Evolutionary conservation across 30 jellyfish, hydroid and myxozoan species (phyloP).

Genomic region (Chrysaora quinquecirrha): DNA sequence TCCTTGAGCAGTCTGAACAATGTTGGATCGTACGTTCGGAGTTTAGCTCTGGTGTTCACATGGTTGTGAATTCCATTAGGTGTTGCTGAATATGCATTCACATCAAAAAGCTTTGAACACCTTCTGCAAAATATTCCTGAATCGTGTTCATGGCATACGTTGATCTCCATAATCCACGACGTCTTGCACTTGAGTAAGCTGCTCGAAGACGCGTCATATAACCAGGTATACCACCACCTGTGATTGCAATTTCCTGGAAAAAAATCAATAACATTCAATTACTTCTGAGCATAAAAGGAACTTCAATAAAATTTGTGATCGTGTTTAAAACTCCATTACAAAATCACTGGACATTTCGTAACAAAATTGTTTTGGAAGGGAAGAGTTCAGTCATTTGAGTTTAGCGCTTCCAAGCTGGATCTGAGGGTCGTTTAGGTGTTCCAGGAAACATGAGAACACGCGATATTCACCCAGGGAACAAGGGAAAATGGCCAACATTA

Average conservation of each 20-base stretch:
- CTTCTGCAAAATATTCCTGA: slow-evolving; percentile 82
- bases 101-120: slow-evolving; percentile 82
- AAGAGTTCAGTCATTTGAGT: no score
- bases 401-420: no score
- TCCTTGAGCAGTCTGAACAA: slow-evolving; percentile 58
- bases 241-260: slow-evolving; percentile 63
- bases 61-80: slow-evolving; percentile 79
- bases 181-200: slow-evolving; percentile 66
- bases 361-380: no score
- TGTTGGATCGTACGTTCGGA: slow-evolving; percentile 65
- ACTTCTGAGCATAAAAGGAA: no score
- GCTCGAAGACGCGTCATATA: slow-evolving; percentile 53
- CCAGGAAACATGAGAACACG: no score
- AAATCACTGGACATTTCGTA: no score
- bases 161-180: slow-evolving; percentile 76
- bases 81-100: slow-evolving; percentile 60
- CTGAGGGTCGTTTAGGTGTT: no score
- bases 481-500: no score
- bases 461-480: no score
- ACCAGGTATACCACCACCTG: slow-evolving; percentile 80
- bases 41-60: slow-evolving; percentile 72
- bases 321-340: no score
- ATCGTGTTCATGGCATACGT: slow-evolving; percentile 76
- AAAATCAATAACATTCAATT: no score
- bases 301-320: no score